Evolutionary conservation across 2,797 vertebrate genomes (phyloP), one percentile per base, ranked within the genome.

Genomic region (Synanceia verrucosa): DNA sequence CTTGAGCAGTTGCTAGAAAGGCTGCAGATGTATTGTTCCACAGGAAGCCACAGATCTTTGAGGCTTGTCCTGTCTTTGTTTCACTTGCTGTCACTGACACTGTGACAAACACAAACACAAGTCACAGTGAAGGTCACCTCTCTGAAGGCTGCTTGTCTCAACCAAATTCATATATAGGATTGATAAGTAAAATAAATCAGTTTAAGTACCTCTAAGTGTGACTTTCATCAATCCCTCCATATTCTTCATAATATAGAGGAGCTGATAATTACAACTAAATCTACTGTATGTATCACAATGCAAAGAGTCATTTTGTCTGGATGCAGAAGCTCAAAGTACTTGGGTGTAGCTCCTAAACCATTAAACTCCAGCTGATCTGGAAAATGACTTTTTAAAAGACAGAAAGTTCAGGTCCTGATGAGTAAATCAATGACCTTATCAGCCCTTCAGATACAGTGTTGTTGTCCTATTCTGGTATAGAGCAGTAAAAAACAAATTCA

Each of bases 31-130:
- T 19, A 47, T 41, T 71, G 76, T 86, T 74, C 85, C 79, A 88
- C 85, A 85, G 85, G 86, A 89, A 88, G 69, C 81, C 70, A 18
- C 83, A 70, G 33, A 28, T 65, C 55, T 71, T 64, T 37, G 50
- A 24, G 62, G 59, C 39, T 29, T 75, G 72, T 87, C 79, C 73
- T 68, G 70, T 73, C 19, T 79, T 65, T 82, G 76, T 79, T 28
- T 48, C 5, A 14, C 16, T 46, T 5, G 9, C 48, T 10, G 58
- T 57, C 24, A 60, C 41, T 9, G 34, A 28, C 23, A 16, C 50
- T 57, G 37, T 41, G 63, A 47, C 61, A 28, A 51, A 34, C 61
- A 24, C 36, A 61, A 37, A 56, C 50, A 62, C 7, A 2, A 53
- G 57, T 34, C 57, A 50, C 14, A 8, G 0, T 1, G 59, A 73